Conservation (phyloP, 2,113 vertebrate genomes). For the Neolamprologus kungweensis region DNA sequence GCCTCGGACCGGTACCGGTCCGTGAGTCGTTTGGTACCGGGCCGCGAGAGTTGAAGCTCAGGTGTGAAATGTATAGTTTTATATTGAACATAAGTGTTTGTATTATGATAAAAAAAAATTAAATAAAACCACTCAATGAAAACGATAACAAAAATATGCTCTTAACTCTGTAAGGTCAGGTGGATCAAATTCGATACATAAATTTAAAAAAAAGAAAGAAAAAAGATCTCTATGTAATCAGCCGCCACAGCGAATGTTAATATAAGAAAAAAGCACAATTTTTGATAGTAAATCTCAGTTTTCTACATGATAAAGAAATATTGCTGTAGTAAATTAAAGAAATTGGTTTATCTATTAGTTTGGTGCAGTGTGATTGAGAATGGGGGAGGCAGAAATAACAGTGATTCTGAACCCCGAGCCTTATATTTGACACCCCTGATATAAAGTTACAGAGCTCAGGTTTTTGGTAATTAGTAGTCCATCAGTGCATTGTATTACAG, state of each 20-base stretch:
- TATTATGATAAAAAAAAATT: not conserved
- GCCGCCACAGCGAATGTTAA: fast-evolving
- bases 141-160: not conserved
- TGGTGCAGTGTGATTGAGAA: not conserved
- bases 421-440: not conserved
- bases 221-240: not conserved
- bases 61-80: not conserved
- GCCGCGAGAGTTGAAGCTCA: no score
- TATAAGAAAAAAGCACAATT: not conserved
- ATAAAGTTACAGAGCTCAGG: not conserved
- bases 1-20: no score
- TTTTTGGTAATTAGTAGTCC: not conserved
- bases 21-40: no score
- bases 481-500: not conserved
- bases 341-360: not conserved
- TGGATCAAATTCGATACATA: not conserved
- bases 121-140: not conserved
- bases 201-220: fast-evolving
- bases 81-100: not conserved
- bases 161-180: not conserved
- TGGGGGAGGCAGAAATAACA: not conserved
- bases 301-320: not conserved
- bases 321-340: not conserved
- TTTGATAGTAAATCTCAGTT: not conserved
- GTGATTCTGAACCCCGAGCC: not conserved